A percentile compares a stretch with the other conserved stretches of the same genome.
phyloP scores from a whole-genome alignment of 2,797 vertebrate genomes.

The Coregonus ussuriensis region DNA sequence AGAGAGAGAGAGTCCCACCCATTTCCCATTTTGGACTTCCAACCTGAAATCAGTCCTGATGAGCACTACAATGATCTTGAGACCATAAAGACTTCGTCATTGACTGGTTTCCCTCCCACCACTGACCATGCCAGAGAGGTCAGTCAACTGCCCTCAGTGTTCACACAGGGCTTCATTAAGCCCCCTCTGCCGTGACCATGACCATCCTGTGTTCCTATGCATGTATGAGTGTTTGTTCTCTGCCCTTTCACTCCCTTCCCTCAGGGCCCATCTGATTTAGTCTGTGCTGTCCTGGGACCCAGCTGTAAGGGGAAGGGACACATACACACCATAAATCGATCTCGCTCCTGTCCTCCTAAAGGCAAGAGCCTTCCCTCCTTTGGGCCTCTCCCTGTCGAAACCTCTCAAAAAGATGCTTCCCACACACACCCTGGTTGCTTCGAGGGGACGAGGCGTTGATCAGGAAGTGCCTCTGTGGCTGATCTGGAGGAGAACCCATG shows the following conservation, averaged over 20 bases:
- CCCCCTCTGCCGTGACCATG: neutral
- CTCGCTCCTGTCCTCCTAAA: neutral
- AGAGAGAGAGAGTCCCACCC: neutral
- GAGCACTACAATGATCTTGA: constrained; percentile 1
- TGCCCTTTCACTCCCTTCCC: neutral
- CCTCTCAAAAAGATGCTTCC: neutral
- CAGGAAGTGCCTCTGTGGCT: neutral
- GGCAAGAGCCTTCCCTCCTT: neutral
- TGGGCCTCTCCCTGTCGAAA: neutral
- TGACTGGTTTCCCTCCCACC: neutral
- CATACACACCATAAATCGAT: neutral
- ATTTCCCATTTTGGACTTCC: neutral
- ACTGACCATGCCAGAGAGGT: neutral
- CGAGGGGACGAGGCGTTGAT: neutral
- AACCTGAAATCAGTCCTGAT: neutral
- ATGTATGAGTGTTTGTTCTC: neutral
- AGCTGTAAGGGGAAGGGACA: neutral
- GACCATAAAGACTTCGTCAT: neutral
- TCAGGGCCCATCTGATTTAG: neutral
- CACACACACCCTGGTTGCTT: constrained; percentile 1
- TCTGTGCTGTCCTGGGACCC: neutral
- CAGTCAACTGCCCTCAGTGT: neutral
- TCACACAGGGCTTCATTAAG: constrained; percentile 28
- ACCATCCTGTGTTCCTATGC: neutral
- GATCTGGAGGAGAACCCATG: constrained; percentile 8